A percentile compares a stretch with the other conserved stretches of the same genome.
Conservation (phyloP, 1,140 invertebrate species). For the Panonychus citri region DNA sequence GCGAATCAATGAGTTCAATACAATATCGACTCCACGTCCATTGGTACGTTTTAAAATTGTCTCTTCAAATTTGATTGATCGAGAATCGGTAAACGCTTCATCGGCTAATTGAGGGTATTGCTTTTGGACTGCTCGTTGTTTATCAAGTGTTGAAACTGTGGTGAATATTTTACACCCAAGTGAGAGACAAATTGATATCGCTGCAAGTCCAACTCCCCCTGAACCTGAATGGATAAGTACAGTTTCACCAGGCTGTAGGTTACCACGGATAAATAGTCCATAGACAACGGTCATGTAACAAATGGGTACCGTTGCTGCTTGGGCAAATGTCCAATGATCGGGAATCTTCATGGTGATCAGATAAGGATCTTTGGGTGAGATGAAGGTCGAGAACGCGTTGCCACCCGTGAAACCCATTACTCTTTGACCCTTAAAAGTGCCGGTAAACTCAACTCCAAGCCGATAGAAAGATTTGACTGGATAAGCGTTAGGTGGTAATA, state of each 20-base stretch:
- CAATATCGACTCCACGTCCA: slow-evolving; percentile 60
- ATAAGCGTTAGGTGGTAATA: slow-evolving; percentile 76
- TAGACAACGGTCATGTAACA: slow-evolving; percentile 57
- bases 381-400: slow-evolving; percentile 56
- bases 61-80: slow-evolving; percentile 30
- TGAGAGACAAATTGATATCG: slow-evolving; percentile 67
- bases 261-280: slow-evolving; percentile 44
- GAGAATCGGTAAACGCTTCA: slow-evolving; percentile 29
- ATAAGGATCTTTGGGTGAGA: slow-evolving; percentile 56
- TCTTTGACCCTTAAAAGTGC: slow-evolving; percentile 40
- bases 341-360: slow-evolving; percentile 54
- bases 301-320: slow-evolving; percentile 78
- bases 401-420: slow-evolving; percentile 57
- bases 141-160: slow-evolving; percentile 34
- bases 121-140: slow-evolving; percentile 25
- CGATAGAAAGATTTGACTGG: slow-evolving; percentile 25
- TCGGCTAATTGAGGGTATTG: slow-evolving; percentile 27
- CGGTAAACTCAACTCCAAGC: slow-evolving; percentile 61
- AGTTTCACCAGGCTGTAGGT: slow-evolving; percentile 51
- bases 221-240: slow-evolving; percentile 85
- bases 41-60: slow-evolving; percentile 22
- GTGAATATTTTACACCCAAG: slow-evolving; percentile 68
- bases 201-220: slow-evolving; percentile 83
- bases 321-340: slow-evolving; percentile 56
- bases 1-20: slow-evolving; percentile 77